Evolutionary conservation across 2,797 vertebrate genomes (phyloP), one percentile per base, ranked within the genome.

Genomic region (Botia kubotai): DNA sequence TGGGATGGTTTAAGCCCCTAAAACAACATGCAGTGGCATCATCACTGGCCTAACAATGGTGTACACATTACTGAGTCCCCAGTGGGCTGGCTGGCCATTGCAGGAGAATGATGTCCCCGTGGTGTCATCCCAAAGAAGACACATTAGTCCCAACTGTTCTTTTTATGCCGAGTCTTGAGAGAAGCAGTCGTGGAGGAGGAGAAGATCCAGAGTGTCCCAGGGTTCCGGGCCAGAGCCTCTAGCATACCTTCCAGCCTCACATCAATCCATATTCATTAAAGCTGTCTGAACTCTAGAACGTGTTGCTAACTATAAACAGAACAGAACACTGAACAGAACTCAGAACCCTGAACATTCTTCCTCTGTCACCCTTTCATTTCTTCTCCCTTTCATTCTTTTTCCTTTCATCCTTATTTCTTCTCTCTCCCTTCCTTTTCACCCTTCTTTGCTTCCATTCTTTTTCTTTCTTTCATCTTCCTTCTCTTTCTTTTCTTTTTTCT

Each of bases 241-340:
- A 93, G 92, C 90, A 92, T 93, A 83, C 89, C 89, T 83, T 91
- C 85, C 94, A 94, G 92, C 89, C 93, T 93, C 95, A 93, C 94
- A 94, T 93, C 89, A 93, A 91, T 94, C 94, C 95, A 92, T 90
- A 92, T 95, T 92, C 95, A 95, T 96, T 96, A 96, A 94, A 94
- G 93, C 91, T 93, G 92, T 75, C 71, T 81, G 60, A 86, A 81
- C 90, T 90, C 92, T 95, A 88, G 86, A 88, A 92, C 90, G 91
- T 87, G 90, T 90, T 90, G 87, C 87, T 82, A 84, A 89, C 86
- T 90, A 85, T 86, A 89, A 87, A 79, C 85, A 77, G 71, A 69
- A 88, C 23, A 26, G 23, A 26, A 26, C 23, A 26, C 23, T 26
- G 23, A 26, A 26, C 23, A 26, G 23, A 26, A 26, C 23, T 26